A percentile compares a stretch with the other conserved stretches of the same genome.
Evolutionary conservation across 2,888 invertebrate species (phyloP).

Genomic region (Germaria angustata): DNA sequence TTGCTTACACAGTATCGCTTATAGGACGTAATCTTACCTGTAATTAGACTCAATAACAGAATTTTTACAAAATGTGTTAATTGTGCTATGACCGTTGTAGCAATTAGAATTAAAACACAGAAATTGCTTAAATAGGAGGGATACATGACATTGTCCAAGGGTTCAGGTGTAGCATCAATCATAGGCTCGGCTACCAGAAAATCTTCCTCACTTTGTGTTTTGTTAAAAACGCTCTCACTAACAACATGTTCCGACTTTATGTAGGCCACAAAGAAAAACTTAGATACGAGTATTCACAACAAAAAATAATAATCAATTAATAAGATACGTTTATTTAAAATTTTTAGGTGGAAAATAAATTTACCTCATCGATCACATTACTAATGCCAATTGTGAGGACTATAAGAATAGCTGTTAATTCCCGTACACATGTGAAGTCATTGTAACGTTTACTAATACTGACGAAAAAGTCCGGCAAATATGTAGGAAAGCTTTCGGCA

Average conservation of each 20-base stretch:
- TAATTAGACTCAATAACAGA: conserved; percentile 83
- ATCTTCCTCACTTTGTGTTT: conserved; percentile 68
- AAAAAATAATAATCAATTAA: neutral
- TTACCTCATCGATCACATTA: conserved; percentile 84
- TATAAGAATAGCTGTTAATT: conserved; percentile 82
- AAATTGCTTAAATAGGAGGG: conserved; percentile 88
- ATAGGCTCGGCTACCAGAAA: conserved; percentile 68
- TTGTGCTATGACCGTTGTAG: conserved; percentile 86
- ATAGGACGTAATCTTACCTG: conserved; percentile 74
- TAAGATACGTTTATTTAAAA: too few species aligned
- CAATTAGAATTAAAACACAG: conserved; percentile 85
- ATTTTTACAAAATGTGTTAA: conserved; percentile 86
- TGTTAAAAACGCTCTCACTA: conserved; percentile 72
- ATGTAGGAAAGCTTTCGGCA: conserved; percentile 79
- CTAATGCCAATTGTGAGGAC: conserved; percentile 82
- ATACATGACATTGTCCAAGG: conserved; percentile 78
- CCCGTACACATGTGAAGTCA: conserved; percentile 82
- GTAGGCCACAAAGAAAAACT: conserved; percentile 71
- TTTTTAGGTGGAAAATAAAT: conserved; percentile 61
- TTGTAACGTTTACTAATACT: conserved; percentile 82
- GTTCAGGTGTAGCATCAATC: conserved; percentile 72
- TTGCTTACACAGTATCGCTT: neutral
- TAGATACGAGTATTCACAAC: neutral
- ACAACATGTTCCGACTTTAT: conserved; percentile 73
- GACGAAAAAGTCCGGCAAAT: conserved; percentile 80